A percentile compares a stretch with the other conserved stretches of the same genome.
These are phyloP conservation scores for Alligator mississippiensis DNA, from an alignment of 2,113 vertebrate species.

Conservation along the genomic window DNA sequence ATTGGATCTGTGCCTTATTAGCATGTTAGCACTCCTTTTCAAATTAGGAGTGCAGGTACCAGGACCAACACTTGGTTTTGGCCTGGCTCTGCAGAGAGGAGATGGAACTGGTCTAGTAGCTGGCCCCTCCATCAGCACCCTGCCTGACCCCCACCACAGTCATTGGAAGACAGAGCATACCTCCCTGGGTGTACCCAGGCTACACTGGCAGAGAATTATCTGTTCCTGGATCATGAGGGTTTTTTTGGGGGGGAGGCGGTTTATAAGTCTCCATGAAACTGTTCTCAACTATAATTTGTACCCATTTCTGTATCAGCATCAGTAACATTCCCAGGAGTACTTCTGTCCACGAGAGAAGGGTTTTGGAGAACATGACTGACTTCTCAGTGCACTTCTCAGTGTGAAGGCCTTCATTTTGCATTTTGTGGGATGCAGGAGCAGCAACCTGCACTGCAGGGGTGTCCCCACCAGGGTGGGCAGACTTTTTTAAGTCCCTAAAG, in stretches of 20 bases:
- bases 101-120: too few species aligned
- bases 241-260: too few species aligned
- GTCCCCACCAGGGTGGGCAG: too few species aligned
- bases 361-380: neutral
- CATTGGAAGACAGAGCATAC: fast-evolving
- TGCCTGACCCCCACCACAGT: too few species aligned
- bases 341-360: neutral
- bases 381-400: neutral
- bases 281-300: neutral
- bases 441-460: too few species aligned
- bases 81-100: too few species aligned
- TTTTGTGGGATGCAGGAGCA: neutral
- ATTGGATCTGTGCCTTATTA: neutral
- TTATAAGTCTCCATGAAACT: neutral
- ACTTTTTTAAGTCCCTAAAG: too few species aligned
- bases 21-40: neutral
- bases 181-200: neutral
- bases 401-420: neutral
- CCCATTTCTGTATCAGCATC: neutral
- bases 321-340: neutral
- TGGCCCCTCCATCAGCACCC: too few species aligned
- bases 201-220: too few species aligned
- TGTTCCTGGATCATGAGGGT: neutral
- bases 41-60: too few species aligned
- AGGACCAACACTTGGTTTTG: too few species aligned